Base-by-base conservation (phyloP, 2,797 vertebrate genomes). In the Diceros bicornis region DNA sequence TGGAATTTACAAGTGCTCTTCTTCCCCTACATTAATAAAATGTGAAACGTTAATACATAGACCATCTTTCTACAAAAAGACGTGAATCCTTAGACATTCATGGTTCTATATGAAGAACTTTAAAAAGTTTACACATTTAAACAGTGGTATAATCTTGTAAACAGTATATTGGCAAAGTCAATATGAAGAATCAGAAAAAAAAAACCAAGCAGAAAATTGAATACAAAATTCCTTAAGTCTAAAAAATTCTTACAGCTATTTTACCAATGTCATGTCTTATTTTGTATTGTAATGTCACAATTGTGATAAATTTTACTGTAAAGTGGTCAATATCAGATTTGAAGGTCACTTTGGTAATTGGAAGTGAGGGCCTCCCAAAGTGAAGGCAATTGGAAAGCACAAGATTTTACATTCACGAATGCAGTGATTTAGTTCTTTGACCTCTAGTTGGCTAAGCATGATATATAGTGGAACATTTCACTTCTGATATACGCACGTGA, bases 371-470 rank as follows among this genome's bases (percentile, higher is more conserved):
- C 72, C 79, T 98, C 82, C 96, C 21, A 83, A 62, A 92, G 55
- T 97, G 97, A 98, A 94, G 92, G 79, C 89, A 97, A 91, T 85
- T 93, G 47, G 52, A 83, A 97, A 98, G 97, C 61, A 98, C 85
- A 97, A 74, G 94, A 98, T 98, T 98, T 98, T 94, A 98, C 93
- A 97, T 96, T 97, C 92, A 95, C 89, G 75, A 98, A 97, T 96
- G 74, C 62, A 89, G 1, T 98, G 95, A 98, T 98, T 98, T 98
- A 98, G 95, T 97, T 98, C 72, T 98, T 98, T 98, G 97, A 98
- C 98, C 96, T 98, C 47, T 97, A 93, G 61, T 44, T 98, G 92
- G 93, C 97, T 97, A 97, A 87, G 96, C n/a, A 75, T 98, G 84
- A 86, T 96, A 69, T 97, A 96, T 69, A 44, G 96, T 69, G 96